Evolutionary conservation across 2,797 vertebrate species (phyloP), one percentile per base, ranked within the genome.

Genomic region (Glossophaga mutica): DNA sequence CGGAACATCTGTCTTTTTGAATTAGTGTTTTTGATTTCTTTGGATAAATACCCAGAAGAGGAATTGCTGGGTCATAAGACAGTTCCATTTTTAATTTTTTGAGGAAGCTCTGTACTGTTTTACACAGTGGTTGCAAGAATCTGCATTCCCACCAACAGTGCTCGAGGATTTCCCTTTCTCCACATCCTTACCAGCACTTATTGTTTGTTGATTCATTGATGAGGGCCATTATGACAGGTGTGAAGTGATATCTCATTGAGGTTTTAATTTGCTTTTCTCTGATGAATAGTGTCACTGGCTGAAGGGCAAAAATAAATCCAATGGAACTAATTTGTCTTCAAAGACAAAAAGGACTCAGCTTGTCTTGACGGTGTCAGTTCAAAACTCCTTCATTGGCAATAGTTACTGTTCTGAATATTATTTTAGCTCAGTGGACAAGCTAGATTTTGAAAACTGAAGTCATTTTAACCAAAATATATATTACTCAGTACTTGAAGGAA

Each of bases 391-490:
- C n/a, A 93, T 0, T 79, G 71, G 29, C 48, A 87, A 71, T 4
- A 50, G 34, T 87, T 55, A 76, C 42, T 87, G 5, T 81, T 86
- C 39, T 94, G 65, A 96, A 82, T 22, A 87, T 73, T 85, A 95
- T 21, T 92, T 79, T 91, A 81, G 59, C 26, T 87, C 37, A 74
- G 62, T 70, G 34, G n/a, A 95, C 91, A n/a, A 82, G 48, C 46
- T 85, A 12, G 19, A 81, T 55, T 94, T 95, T 94, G 76, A 89
- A 91, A 94, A 90, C 50, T 59, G 15, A 65, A 82, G 59, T 92
- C 46, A 81, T 90, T 97, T 94, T 46, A 91, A 42, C 26, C 87
- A 39, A 39, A 71, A 87, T 44, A 74, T 16, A 57, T 44, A 82
- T n/a, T 82, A 68, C 48, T 48, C 21, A 62, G 50, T 84, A 68